phyloP scores from a whole-genome alignment of 1,140 invertebrate species.

The Cheumatopsyche charites region DNA sequence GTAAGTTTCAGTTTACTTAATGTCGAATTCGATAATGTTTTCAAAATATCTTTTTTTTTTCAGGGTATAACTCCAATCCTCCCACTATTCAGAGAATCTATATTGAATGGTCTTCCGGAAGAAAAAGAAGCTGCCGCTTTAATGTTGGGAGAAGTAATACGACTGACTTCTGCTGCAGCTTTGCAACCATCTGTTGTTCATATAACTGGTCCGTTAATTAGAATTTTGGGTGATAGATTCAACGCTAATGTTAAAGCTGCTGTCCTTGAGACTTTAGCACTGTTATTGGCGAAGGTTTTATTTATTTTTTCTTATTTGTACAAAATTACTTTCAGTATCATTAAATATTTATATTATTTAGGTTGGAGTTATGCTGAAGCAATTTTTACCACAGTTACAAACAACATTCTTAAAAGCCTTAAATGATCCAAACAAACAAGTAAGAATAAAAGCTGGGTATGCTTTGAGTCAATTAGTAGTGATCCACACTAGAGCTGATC shows the following conservation, averaged over 20 bases:
- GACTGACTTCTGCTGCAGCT: slow-evolving; percentile 80
- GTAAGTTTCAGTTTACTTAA: slow-evolving; percentile 46
- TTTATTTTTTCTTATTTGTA: neutral
- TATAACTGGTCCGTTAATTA: slow-evolving; percentile 96
- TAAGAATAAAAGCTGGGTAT: slow-evolving; percentile 86
- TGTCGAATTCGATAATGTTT: slow-evolving; percentile 22
- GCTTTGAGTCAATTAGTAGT: slow-evolving; percentile 88
- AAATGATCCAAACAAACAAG: slow-evolving; percentile 84
- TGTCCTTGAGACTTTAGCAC: slow-evolving; percentile 91
- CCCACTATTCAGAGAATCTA: slow-evolving; percentile 94
- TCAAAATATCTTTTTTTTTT: slow-evolving; percentile 38
- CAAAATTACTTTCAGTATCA: neutral
- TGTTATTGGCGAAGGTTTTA: slow-evolving; percentile 84
- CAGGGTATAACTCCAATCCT: slow-evolving; percentile 91
- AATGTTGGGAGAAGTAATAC: slow-evolving; percentile 91
- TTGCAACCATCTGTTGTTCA: slow-evolving; percentile 94
- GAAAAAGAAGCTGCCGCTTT: slow-evolving; percentile 95
- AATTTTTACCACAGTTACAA: slow-evolving; percentile 97
- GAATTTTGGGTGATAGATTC: slow-evolving; percentile 96
- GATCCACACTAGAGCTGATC: slow-evolving; percentile 88
- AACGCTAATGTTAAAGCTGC: slow-evolving; percentile 93
- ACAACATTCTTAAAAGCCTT: slow-evolving; percentile 96
- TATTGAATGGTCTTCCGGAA: slow-evolving; percentile 92
- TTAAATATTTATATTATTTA: slow-evolving; percentile 52
- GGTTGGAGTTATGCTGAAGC: slow-evolving; percentile 92